These are phyloP conservation scores for Lucifuga dentata DNA, from an alignment of 2,113 vertebrate genomes.

Conservation along the genomic window DNA sequence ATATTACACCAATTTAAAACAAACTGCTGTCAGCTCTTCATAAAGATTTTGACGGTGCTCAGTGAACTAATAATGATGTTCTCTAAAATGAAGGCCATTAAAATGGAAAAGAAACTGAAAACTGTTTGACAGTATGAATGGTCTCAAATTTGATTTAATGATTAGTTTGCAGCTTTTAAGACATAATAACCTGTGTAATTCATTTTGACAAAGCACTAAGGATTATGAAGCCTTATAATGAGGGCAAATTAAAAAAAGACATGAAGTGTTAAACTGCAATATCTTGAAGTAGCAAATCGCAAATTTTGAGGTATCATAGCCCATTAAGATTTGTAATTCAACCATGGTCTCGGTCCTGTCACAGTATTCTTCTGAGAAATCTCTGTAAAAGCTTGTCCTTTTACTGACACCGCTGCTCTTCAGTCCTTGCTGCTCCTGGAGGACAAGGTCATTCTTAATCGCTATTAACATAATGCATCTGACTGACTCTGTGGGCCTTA, in stretches of 20 bases:
- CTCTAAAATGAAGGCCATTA: constrained; percentile 20
- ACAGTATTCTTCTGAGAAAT: constrained; percentile 12
- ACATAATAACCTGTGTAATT: constrained; percentile 47
- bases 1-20: background rate
- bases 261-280: constrained; percentile 3
- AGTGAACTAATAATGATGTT: constrained; percentile 1
- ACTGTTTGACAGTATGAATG: constrained; percentile 14
- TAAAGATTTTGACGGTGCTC: constrained; percentile 8
- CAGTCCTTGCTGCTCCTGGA: constrained; percentile 5
- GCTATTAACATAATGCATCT: constrained; percentile 22
- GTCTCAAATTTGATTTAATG: constrained; percentile 20
- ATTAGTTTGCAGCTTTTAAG: constrained; percentile 34
- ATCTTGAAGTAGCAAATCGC: background rate
- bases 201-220: constrained; percentile 45
- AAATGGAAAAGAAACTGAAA: constrained; percentile 15
- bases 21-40: constrained; percentile 1
- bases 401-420: constrained; percentile 5
- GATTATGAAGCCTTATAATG: constrained; percentile 45
- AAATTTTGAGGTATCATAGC: constrained; percentile 39
- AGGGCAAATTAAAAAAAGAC: constrained; percentile 47
- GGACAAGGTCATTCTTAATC: constrained; percentile 15
- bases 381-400: constrained; percentile 24
- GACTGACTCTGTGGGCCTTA: constrained; percentile 25
- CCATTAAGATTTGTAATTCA: constrained; percentile 45
- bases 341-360: background rate